Conservation (phyloP, 30 jellyfish, hydroid and myxozoan genomes). For the Sanderia malayensis region DNA sequence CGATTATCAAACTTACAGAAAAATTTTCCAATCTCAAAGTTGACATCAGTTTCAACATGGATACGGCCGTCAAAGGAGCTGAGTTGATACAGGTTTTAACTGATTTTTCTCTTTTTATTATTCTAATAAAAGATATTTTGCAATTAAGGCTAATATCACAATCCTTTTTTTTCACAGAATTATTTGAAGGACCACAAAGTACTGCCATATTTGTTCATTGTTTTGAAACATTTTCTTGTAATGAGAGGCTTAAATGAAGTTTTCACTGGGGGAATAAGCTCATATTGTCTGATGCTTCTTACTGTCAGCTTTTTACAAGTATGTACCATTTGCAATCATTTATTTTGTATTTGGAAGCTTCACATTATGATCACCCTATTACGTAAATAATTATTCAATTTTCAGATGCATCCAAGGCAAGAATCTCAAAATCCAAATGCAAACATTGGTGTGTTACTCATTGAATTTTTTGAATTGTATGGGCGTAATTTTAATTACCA, state of each 20-base stretch:
- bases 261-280: slow-evolving; percentile 95
- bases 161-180: too few species aligned
- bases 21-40: slow-evolving; percentile 66
- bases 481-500: slow-evolving; percentile 90
- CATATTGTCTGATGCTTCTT: slow-evolving; percentile 87
- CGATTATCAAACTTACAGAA: slow-evolving; percentile 85
- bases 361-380: too few species aligned
- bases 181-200: slow-evolving; percentile 57
- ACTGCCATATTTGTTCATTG: slow-evolving; percentile 74
- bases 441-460: slow-evolving; percentile 86
- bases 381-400: too few species aligned
- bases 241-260: slow-evolving; percentile 94
- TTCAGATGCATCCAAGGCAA: slow-evolving; percentile 79
- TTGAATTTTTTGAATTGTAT: slow-evolving; percentile 90
- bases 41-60: slow-evolving; percentile 88
- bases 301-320: slow-evolving; percentile 96
- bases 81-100: slow-evolving; percentile 74
- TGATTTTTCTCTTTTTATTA: too few species aligned
- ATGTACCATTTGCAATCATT: too few species aligned
- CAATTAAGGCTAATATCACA: too few species aligned
- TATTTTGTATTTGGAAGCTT: too few species aligned
- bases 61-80: slow-evolving; percentile 87
- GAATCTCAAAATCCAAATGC: slow-evolving; percentile 74
- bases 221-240: slow-evolving; percentile 75
- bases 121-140: too few species aligned